A percentile compares a stretch with the other conserved stretches of the same genome.
Conservation (phyloP, 2,113 vertebrate genomes). For the Ceratotherium simum region DNA sequence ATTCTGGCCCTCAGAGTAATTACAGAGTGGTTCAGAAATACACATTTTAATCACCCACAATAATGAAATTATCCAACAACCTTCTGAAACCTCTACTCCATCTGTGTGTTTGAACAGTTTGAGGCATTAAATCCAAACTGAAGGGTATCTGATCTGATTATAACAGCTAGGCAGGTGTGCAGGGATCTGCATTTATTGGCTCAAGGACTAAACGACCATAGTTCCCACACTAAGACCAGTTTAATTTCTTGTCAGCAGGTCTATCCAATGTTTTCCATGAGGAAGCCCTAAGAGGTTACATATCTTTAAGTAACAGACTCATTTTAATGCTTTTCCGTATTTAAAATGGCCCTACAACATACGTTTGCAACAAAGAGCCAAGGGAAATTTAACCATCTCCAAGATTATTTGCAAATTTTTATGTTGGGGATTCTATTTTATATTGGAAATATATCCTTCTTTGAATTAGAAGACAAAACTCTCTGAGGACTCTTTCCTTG, state of each 20-base stretch:
- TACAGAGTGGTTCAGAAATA: constrained; percentile 39
- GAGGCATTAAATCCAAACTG: background rate
- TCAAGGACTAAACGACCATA: constrained; percentile 7
- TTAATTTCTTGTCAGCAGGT: background rate
- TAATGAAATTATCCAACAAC: constrained; percentile 50
- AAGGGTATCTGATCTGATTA: constrained; percentile 3
- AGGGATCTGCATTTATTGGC: background rate
- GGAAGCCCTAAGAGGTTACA: background rate
- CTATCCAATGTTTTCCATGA: background rate
- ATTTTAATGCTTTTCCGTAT: constrained; percentile 37
- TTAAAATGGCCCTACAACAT: constrained; percentile 39
- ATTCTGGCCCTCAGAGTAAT: constrained; percentile 24
- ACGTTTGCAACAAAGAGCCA: background rate
- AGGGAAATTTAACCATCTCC: constrained; percentile 46
- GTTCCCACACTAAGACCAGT: background rate
- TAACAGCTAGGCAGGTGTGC: background rate
- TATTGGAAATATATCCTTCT: constrained; percentile 41
- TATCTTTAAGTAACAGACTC: constrained; percentile 21
- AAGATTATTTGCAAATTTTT: constrained; percentile 46
- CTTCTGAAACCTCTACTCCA: constrained; percentile 28
- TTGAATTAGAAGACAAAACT: constrained; percentile 54
- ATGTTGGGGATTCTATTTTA: constrained; percentile 30
- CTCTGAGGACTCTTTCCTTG: constrained; percentile 22
- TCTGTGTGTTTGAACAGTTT: background rate
- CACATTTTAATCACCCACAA: constrained; percentile 18